Evolutionary conservation across 2,797 vertebrate genomes (phyloP).

Genomic region (Myiotriccus ornatus): DNA sequence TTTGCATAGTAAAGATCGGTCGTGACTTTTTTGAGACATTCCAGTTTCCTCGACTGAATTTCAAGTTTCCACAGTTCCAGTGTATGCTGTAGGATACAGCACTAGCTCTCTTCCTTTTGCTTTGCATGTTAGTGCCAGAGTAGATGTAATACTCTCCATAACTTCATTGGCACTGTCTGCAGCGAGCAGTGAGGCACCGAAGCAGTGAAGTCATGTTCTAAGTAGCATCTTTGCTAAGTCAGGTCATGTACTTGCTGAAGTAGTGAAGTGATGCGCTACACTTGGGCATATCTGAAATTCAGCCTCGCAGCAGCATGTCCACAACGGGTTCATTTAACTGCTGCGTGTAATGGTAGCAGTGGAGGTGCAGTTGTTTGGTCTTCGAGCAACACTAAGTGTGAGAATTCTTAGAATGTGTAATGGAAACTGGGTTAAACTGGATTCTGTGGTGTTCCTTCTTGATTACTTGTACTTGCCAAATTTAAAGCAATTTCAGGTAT

Average conservation of each 20-base stretch:
- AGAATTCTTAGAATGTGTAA: not conserved
- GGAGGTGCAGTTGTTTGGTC: not conserved
- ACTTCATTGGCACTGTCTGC: not conserved
- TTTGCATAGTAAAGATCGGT: not conserved
- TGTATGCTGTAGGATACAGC: not conserved
- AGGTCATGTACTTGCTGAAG: not conserved
- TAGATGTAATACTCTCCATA: not conserved
- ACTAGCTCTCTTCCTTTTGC: not conserved
- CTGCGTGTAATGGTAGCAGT: not conserved
- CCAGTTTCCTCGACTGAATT: not conserved
- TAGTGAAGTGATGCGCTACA: not conserved
- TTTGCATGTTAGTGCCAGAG: not conserved
- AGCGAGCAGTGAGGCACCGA: not conserved
- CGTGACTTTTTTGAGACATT: not conserved
- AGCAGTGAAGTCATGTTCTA: not conserved
- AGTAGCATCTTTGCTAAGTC: not conserved
- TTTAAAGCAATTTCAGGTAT: not conserved
- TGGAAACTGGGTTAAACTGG: not conserved
- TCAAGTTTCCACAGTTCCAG: not conserved
- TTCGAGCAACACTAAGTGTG: fast-evolving
- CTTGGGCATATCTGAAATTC: not conserved
- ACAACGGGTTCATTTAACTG: not conserved
- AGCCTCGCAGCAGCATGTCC: not conserved
- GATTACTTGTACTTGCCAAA: not conserved
- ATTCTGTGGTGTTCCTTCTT: not conserved